phyloP scores from a whole-genome alignment of 1,140 invertebrate genomes.

The Yoshiicerus persimilis region DNA sequence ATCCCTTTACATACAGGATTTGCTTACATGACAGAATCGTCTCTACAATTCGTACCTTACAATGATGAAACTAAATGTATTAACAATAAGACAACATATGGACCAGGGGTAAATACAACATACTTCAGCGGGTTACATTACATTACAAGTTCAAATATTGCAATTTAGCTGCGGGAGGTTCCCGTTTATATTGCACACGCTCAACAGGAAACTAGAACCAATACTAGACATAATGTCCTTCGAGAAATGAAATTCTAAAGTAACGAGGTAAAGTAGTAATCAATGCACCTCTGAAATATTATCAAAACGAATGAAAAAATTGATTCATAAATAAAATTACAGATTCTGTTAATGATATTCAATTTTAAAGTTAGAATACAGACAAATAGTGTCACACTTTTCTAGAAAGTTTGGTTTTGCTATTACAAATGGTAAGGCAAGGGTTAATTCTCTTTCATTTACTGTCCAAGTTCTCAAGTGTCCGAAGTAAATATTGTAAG shows the following conservation, averaged over 20 bases:
- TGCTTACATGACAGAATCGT: background rate
- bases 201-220: background rate
- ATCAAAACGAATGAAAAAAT: no score
- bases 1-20: background rate
- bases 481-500: background rate
- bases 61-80: background rate
- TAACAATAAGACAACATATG: background rate
- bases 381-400: background rate
- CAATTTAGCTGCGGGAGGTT: background rate
- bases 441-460: background rate
- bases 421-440: background rate
- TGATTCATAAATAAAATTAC: no score
- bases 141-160: background rate
- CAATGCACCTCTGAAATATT: no score
- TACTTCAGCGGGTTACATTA: background rate
- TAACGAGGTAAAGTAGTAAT: no score
- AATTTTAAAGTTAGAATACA: background rate
- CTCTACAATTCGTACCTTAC: background rate
- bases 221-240: background rate
- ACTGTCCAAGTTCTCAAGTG: background rate
- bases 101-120: background rate
- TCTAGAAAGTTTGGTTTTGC: background rate
- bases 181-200: background rate
- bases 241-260: background rate
- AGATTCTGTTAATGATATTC: no score